phyloP scores from a whole-genome alignment of 2,888 invertebrate species.

The Griposia aprilina region DNA sequence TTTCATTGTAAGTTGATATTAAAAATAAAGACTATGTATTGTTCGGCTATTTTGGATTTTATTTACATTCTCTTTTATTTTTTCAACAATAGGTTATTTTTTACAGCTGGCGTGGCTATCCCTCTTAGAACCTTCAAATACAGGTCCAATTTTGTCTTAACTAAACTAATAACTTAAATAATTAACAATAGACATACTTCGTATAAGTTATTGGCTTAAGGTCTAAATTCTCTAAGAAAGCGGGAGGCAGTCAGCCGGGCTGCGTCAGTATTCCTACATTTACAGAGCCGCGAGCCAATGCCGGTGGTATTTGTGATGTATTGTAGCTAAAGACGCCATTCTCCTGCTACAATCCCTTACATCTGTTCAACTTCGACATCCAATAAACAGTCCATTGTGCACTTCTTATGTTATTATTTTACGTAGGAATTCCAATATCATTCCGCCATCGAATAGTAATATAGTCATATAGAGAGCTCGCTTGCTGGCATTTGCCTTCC shows the following conservation, averaged over 20 bases:
- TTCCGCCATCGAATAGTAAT: constrained; percentile 81
- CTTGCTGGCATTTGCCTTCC: constrained; percentile 82
- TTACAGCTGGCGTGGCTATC: too few relatives aligned
- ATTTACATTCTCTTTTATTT: not conserved
- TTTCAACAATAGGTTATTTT: too few relatives aligned
- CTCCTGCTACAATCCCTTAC: not conserved
- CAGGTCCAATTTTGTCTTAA: not conserved
- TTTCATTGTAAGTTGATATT: constrained; percentile 58
- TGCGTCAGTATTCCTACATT: not conserved
- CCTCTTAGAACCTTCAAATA: not conserved
- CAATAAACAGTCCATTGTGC: constrained; percentile 67
- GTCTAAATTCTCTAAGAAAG: not conserved
- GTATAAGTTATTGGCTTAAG: not conserved
- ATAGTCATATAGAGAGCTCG: constrained; percentile 79
- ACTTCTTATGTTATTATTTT: constrained; percentile 75
- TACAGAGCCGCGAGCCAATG: not conserved
- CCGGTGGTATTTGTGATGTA: not conserved
- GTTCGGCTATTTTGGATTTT: constrained; percentile 21
- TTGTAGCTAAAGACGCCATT: not conserved
- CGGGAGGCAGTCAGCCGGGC: not conserved
- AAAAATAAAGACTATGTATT: constrained; percentile 47
- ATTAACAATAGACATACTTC: not conserved
- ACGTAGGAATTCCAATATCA: constrained; percentile 86
- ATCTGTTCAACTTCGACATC: constrained; percentile 43
- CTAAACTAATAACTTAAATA: not conserved